These are phyloP conservation scores for Coenonympha glycerion DNA, from an alignment of 2,888 invertebrate species.

Conservation along the genomic window DNA sequence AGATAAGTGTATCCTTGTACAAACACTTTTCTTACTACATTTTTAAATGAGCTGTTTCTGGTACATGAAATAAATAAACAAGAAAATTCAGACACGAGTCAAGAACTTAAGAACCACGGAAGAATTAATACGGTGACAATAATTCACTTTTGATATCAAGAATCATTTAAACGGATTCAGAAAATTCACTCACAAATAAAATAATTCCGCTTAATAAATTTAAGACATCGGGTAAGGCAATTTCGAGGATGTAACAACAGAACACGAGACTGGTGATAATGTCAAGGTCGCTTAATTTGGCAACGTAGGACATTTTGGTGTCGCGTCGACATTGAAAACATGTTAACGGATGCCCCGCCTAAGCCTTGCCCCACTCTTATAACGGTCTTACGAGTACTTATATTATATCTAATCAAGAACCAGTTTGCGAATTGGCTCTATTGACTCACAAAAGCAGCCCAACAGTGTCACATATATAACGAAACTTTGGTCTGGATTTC, in stretches of 20 bases:
- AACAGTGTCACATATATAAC: slow-evolving; percentile 17
- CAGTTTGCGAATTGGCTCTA: slow-evolving; percentile 20
- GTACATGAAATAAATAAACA: no score
- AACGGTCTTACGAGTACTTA: background rate
- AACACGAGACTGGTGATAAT: slow-evolving; percentile 36
- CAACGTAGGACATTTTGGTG: slow-evolving; percentile 28
- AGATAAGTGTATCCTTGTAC: no score
- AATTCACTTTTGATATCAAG: no score
- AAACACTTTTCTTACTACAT: no score
- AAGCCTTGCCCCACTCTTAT: slow-evolving; percentile 18
- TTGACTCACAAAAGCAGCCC: slow-evolving; percentile 14
- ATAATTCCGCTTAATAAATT: no score
- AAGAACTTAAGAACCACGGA: no score
- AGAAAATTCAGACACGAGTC: no score
- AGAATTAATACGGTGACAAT: no score
- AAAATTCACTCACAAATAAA: no score
- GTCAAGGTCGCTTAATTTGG: slow-evolving; percentile 42
- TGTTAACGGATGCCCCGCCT: slow-evolving; percentile 30
- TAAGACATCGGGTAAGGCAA: slow-evolving; percentile 9
- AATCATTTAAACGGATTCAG: no score
- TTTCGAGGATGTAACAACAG: slow-evolving; percentile 27
- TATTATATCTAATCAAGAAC: slow-evolving; percentile 23
- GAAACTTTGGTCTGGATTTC: slow-evolving; percentile 16
- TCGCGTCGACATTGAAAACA: slow-evolving; percentile 41
- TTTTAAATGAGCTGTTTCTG: no score